Base-by-base conservation (phyloP, 2,888 invertebrate genomes). In the Cephalotes varians region DNA sequence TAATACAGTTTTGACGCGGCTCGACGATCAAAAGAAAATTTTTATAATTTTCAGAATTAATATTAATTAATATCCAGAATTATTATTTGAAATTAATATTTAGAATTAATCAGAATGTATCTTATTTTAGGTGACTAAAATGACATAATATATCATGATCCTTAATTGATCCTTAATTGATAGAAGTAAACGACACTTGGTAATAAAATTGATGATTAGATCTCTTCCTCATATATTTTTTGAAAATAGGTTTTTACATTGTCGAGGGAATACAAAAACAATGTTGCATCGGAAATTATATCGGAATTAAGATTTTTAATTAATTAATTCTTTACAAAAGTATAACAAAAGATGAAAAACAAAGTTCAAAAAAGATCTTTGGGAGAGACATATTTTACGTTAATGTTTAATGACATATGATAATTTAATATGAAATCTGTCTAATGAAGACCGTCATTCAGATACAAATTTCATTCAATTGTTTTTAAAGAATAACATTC, bases 1-100 rank as follows among this genome's bases (percentile, higher is more conserved):
- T 67, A 81, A 85, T 86, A 79, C 87, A 85, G 88, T 82, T 85
- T 86, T 80, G 84, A 81, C 56, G 77, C 56, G 58, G 79, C 67
- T 73, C 80, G 62, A 15, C n/a, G 62, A 62, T 73, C 80, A n/a
- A 62, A 49, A 73, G 6, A 44, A 60, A 54, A 21, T 28, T 4
- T 21, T 44, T 18, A 44, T 64, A 40, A 44, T 40, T 64, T 64
- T 64, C 2, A 44, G 37, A 25, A 40, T 64, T 40, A 64, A 64
- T 40, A 60, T 60, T 25, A 60, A 10, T 34, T 21, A 40, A 64
- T 58, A 51, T 51, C 21, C 9, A 51, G 0, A 49, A 49, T 49
- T 49, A 49, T 7, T 49, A 40, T 40, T 0, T 18, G 10, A 10
- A 60, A 34, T 34, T 21, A 37, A 62, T 34, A n/a, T 34, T 60